Conservation (phyloP, 2,888 invertebrate genomes). For the Luperina nickerlii region DNA sequence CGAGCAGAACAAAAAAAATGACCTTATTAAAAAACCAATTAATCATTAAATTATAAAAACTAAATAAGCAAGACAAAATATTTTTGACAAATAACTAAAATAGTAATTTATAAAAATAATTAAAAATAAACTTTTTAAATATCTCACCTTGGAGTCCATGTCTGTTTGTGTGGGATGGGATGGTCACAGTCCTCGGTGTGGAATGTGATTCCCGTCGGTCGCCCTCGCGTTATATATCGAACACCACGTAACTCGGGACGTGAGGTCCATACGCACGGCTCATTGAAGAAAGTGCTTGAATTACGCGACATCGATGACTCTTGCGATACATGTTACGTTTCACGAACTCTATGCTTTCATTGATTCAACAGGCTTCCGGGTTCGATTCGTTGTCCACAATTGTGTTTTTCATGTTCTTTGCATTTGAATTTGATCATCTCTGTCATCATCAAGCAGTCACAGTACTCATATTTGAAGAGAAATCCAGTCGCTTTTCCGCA, state of each 20-base stretch:
- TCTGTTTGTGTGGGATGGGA: constrained; percentile 82
- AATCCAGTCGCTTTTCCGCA: not conserved
- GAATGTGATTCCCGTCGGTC: constrained; percentile 80
- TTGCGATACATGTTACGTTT: constrained; percentile 80
- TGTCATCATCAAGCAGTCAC: not conserved
- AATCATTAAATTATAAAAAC: not conserved
- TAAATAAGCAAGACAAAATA: not conserved
- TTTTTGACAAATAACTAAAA: not conserved
- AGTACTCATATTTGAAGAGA: not conserved
- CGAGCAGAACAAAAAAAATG: not conserved
- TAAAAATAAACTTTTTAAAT: not conserved
- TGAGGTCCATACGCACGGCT: constrained; percentile 85
- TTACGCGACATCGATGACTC: constrained; percentile 79
- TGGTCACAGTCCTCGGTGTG: constrained; percentile 82
- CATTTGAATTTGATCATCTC: not conserved
- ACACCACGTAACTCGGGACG: constrained; percentile 84
- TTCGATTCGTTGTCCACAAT: constrained; percentile 48
- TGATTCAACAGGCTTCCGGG: constrained; percentile 62
- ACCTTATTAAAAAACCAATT: not conserved
- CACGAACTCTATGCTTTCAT: constrained; percentile 69
- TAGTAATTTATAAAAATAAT: not conserved
- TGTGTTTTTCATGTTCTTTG: not conserved
- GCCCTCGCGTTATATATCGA: constrained; percentile 84
- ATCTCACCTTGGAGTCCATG: constrained; percentile 89
- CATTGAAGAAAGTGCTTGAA: constrained; percentile 86